Percentiles rank a stretch among this genome's conserved stretches.
Evolutionary conservation across 2,888 invertebrate species (phyloP).

Genomic region (Acanthosepion pharaonis): DNA sequence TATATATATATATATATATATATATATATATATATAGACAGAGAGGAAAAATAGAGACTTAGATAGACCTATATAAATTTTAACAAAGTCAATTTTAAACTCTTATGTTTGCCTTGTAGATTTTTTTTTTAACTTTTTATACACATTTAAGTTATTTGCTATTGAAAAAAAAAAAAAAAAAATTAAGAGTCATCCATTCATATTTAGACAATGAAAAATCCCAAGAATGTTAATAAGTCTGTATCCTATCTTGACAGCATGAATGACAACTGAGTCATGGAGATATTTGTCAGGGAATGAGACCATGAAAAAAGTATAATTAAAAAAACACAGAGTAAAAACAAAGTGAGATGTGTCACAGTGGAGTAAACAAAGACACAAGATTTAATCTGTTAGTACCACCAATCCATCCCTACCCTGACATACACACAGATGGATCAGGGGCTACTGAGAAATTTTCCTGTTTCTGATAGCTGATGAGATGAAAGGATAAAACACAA

Average conservation of each 20-base stretch:
- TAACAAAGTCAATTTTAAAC: too few relatives aligned
- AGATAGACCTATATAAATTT: too few relatives aligned
- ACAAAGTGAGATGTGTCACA: neutral
- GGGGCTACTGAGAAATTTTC: neutral
- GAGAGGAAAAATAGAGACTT: too few relatives aligned
- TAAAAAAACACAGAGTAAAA: neutral
- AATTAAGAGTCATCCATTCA: neutral
- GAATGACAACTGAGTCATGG: neutral
- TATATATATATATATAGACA: too few relatives aligned
- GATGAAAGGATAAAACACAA: neutral
- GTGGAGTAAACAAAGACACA: neutral
- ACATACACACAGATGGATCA: neutral
- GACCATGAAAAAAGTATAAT: neutral
- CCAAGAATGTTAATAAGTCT: neutral
- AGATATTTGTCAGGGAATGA: neutral
- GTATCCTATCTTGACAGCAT: slow-evolving; percentile 6
- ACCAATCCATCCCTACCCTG: neutral
- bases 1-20: too few relatives aligned
- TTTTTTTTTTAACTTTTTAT: too few relatives aligned
- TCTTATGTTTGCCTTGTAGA: too few relatives aligned
- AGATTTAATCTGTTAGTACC: neutral
- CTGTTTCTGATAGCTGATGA: neutral
- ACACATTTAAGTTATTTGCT: too few relatives aligned
- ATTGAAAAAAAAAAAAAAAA: neutral
- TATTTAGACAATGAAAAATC: neutral